A percentile compares a stretch with the other conserved stretches of the same genome.
These are phyloP conservation scores for Diplosoma virens DNA, from an alignment of 23 tunicate genomes.

Conservation along the genomic window DNA sequence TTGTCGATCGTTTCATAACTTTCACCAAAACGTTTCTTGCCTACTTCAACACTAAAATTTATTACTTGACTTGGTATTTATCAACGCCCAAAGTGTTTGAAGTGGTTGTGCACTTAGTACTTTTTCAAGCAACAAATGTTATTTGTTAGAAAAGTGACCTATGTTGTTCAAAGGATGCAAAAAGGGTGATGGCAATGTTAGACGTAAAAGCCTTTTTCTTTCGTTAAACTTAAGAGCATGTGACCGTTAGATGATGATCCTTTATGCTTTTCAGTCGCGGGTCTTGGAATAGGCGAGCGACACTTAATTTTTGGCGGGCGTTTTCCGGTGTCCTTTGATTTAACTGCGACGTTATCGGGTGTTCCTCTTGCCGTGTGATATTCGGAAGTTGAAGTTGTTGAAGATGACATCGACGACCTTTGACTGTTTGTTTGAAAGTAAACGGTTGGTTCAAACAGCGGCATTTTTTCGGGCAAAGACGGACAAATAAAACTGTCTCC, in stretches of 20 bases:
- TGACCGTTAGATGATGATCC: neutral
- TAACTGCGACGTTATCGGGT: too few species aligned
- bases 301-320: too few species aligned
- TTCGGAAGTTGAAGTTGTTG: slow-evolving; percentile 8
- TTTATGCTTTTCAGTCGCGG: neutral
- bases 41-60: too few species aligned
- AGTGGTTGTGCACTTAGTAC: too few species aligned
- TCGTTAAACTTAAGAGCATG: neutral
- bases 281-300: too few species aligned
- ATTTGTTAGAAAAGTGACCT: too few species aligned
- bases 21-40: neutral
- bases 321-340: too few species aligned
- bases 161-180: too few species aligned
- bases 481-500: slow-evolving; percentile 63
- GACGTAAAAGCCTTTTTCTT: slow-evolving; percentile 27
- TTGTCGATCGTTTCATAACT: neutral
- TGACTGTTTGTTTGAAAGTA: slow-evolving; percentile 22
- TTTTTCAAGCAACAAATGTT: too few species aligned
- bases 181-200: too few species aligned
- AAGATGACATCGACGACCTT: neutral
- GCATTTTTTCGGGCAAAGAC: slow-evolving; percentile 66
- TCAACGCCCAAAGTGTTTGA: too few species aligned
- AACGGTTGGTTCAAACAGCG: slow-evolving; percentile 34
- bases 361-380: neutral
- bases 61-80: too few species aligned